These are phyloP conservation scores for Telmatochromis brichardi DNA, from an alignment of 2,113 vertebrate genomes.

Conservation along the genomic window DNA sequence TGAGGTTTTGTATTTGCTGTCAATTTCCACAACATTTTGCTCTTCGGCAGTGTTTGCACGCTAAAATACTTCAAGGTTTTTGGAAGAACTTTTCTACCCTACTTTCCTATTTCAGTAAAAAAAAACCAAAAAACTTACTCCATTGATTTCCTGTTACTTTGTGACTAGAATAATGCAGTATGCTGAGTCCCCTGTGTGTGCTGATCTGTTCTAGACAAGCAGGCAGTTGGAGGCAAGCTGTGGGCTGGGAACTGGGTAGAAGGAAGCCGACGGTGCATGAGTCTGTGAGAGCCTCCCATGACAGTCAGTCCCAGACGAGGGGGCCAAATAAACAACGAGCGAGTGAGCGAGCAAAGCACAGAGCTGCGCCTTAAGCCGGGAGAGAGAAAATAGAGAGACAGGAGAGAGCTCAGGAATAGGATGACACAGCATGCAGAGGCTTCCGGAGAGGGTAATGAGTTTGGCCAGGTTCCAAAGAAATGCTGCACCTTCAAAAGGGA, in stretches of 20 bases:
- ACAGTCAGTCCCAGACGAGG: slow-evolving; percentile 30
- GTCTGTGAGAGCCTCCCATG: slow-evolving; percentile 41
- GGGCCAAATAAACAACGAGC: slow-evolving; percentile 46
- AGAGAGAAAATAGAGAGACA: slow-evolving; percentile 7
- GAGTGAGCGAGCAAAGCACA: not conserved
- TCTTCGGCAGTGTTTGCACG: not conserved
- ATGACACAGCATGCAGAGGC: slow-evolving; percentile 17
- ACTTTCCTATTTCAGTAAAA: not conserved
- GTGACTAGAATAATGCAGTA: slow-evolving; percentile 50
- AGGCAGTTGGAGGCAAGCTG: slow-evolving; percentile 10
- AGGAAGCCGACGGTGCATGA: slow-evolving; percentile 7
- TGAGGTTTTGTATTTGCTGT: not conserved
- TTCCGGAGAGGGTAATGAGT: slow-evolving; percentile 50
- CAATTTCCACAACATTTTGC: not conserved
- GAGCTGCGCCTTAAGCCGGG: not conserved
- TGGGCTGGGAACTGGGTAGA: slow-evolving; percentile 9
- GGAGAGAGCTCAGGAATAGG: slow-evolving; percentile 9
- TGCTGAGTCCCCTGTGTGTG: slow-evolving; percentile 16
- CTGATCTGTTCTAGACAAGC: slow-evolving; percentile 35
- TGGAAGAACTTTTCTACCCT: not conserved
- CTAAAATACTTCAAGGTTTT: not conserved
- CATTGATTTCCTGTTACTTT: slow-evolving; percentile 61
- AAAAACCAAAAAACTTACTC: fast-evolving
- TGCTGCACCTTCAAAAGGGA: not conserved
- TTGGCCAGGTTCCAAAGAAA: slow-evolving; percentile 37